A percentile compares a stretch with the other conserved stretches of the same genome.
phyloP scores from a whole-genome alignment of 2,888 invertebrate genomes.

The Podabrus alpinus region DNA sequence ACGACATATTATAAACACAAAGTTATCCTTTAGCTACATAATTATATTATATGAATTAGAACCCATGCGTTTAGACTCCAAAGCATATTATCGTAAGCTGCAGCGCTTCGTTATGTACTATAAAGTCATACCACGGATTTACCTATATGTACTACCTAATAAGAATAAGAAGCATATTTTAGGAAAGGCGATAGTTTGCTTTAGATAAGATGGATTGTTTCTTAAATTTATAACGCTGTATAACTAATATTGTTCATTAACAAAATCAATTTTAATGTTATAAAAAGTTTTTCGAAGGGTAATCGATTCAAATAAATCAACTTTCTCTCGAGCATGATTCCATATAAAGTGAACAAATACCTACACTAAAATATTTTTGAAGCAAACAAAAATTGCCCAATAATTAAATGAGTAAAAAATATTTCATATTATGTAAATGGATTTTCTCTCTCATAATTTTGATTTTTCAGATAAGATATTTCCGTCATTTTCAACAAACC shows the following conservation, averaged over 20 bases:
- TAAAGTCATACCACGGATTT: too few species aligned
- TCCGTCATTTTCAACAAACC: background rate
- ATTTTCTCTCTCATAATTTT: background rate
- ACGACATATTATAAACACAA: too few species aligned
- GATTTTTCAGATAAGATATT: background rate
- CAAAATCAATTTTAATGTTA: background rate
- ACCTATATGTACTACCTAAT: too few species aligned
- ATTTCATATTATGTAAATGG: background rate
- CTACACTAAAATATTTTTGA: background rate
- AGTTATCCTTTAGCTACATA: too few species aligned
- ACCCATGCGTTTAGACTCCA: too few species aligned
- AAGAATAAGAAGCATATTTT: too few species aligned
- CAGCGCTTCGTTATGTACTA: too few species aligned
- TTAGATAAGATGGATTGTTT: too few species aligned
- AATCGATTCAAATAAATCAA: background rate
- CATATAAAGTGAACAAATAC: background rate
- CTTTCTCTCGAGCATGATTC: background rate
- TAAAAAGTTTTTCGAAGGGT: background rate
- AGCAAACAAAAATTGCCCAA: background rate
- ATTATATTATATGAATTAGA: too few species aligned
- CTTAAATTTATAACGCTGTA: too few species aligned
- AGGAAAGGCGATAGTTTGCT: too few species aligned
- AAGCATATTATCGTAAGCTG: too few species aligned
- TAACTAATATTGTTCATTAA: background rate
- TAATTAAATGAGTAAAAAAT: background rate